These are phyloP conservation scores for Bufotes viridis DNA, from an alignment of 2,797 vertebrate species.

Conservation along the genomic window DNA sequence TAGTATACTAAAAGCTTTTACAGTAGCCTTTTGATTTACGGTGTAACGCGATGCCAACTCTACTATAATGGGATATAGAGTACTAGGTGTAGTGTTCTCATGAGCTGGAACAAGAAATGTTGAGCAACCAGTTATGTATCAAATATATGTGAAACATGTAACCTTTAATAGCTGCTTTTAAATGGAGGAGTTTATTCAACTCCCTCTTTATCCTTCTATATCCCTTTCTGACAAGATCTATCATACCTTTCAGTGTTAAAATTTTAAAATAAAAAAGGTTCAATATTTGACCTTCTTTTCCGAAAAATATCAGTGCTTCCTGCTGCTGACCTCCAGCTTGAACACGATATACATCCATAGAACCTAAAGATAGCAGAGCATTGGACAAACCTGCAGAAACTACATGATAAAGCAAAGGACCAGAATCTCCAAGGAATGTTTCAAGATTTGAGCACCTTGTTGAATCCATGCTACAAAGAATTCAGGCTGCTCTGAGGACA, in stretches of 20 bases:
- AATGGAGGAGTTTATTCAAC: not conserved
- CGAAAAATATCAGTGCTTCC: not conserved
- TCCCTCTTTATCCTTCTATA: not conserved
- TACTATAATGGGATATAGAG: constrained; percentile 40
- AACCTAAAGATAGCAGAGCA: not conserved
- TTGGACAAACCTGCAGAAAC: not conserved
- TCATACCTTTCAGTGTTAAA: not conserved
- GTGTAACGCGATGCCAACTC: constrained; percentile 35
- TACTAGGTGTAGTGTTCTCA: constrained; percentile 11
- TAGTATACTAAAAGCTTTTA: constrained; percentile 53
- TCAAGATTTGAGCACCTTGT: not conserved
- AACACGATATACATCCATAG: not conserved
- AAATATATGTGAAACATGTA: constrained; percentile 12
- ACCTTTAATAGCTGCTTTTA: not conserved
- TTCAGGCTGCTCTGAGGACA: not conserved
- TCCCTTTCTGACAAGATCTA: not conserved
- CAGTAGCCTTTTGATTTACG: constrained; percentile 34
- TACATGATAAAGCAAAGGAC: not conserved
- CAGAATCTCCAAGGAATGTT: not conserved
- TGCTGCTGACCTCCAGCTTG: not conserved
- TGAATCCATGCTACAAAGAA: not conserved
- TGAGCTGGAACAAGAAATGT: not conserved
- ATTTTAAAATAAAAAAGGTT: not conserved
- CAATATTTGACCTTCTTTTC: not conserved
- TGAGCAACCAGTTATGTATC: constrained; percentile 31